phyloP scores from a whole-genome alignment of 2,113 vertebrate genomes.

The Anoura caudifer region DNA sequence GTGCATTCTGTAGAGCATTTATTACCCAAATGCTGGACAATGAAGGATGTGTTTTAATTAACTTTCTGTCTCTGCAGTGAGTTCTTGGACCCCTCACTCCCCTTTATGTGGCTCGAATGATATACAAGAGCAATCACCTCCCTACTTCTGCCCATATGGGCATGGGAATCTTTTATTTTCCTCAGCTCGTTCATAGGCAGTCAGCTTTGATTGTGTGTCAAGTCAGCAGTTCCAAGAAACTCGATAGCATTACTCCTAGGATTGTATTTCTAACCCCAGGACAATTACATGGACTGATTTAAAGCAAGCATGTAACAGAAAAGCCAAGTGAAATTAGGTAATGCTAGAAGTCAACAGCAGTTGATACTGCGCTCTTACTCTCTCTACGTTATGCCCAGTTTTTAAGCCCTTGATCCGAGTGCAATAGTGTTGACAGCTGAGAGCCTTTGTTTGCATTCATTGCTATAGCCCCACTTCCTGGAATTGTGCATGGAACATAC shows the following conservation, averaged over 20 bases:
- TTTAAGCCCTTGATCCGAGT: background rate
- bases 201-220: conserved; percentile 22
- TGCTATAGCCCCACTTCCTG: background rate
- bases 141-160: background rate
- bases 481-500: background rate
- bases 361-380: background rate
- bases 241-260: background rate
- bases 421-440: background rate
- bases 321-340: conserved; percentile 1
- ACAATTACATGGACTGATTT: background rate
- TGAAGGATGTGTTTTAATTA: conserved; percentile 73
- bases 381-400: background rate
- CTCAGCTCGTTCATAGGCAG: conserved; percentile 24
- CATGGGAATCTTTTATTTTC: conserved; percentile 37
- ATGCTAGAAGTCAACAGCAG: background rate
- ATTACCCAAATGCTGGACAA: conserved; percentile 55
- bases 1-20: conserved; percentile 19
- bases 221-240: conserved; percentile 44
- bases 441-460: background rate
- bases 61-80: conserved; percentile 55
- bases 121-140: conserved; percentile 43
- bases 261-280: conserved; percentile 26
- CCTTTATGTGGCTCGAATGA: conserved; percentile 19
- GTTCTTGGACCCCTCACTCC: conserved; percentile 32
- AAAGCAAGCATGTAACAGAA: conserved; percentile 19